Conservation (phyloP, 2,113 vertebrate species). For the Condylura cristata region DNA sequence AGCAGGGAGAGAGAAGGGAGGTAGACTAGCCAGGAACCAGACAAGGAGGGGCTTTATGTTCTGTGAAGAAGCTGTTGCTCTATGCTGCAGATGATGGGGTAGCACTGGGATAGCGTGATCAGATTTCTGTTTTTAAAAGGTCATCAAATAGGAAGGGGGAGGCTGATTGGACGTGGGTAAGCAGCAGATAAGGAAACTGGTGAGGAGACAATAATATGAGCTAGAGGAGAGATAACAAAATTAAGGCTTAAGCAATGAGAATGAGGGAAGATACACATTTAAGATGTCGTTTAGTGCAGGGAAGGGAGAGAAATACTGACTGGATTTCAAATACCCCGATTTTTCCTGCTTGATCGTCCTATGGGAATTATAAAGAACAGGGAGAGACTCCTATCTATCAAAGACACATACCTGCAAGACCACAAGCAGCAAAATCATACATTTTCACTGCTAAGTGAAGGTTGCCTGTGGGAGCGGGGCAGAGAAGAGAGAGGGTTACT, state of each 20-base stretch:
- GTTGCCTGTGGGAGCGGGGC: fast-evolving
- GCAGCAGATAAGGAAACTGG: not conserved
- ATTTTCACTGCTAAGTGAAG: not conserved
- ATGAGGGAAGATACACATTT: slow-evolving; percentile 1
- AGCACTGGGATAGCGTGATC: slow-evolving; percentile 16
- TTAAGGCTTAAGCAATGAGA: not conserved
- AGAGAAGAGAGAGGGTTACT: not conserved
- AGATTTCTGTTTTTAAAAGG: slow-evolving; percentile 59
- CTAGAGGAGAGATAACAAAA: slow-evolving; percentile 12
- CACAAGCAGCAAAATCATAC: not conserved
- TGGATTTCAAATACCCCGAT: slow-evolving; percentile 24
- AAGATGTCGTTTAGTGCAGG: not conserved
- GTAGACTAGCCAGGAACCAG: not conserved
- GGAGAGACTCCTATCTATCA: not conserved
- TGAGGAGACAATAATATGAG: not conserved
- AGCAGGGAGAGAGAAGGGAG: not conserved
- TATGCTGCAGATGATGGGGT: not conserved
- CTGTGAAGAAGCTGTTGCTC: not conserved
- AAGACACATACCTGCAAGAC: not conserved
- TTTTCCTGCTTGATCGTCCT: not conserved
- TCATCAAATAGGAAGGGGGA: not conserved
- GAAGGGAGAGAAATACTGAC: not conserved
- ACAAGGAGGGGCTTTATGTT: not conserved
- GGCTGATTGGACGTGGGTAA: not conserved
- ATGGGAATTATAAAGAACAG: slow-evolving; percentile 33